Base-by-base conservation (phyloP, 2,797 vertebrate genomes). In the Coracias cyanogaster region DNA sequence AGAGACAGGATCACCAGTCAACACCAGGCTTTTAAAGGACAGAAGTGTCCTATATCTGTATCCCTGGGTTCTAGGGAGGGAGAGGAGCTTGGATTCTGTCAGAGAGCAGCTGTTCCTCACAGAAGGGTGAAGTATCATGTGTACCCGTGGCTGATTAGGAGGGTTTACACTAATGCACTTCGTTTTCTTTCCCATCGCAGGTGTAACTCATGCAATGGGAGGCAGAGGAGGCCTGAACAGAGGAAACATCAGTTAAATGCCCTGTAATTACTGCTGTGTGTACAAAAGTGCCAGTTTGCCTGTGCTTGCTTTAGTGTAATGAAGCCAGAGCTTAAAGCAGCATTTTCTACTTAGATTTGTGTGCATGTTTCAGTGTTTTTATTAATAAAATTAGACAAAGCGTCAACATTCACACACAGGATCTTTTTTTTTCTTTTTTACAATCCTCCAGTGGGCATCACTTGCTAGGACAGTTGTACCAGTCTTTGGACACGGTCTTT, bases 221-320 rank as follows among this genome's bases (percentile, higher is more conserved):
- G 98, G 98, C 90, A 98, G 99, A 91, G 98, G 99, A 96, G 98
- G 99, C 93, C 98, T 99, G 71, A 98, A 99, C 87, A 98, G 99
- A 98, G 99, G 98, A 98, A 98, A 98, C 96, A 97, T 97, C 83
- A 96, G 95, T 96, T 98, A 93, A 95, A 86, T 45, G 52, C 77
- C 69, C 67, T 97, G 65, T 97, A 94, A 94, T 67, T 67, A 67
- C n/a, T 91, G 72, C 61, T 90, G 96, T 96, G 66, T 96, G 87
- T 98, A 93, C 86, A 89, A 70, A 95, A 93, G 73, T 78, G 90
- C 89, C 89, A 97, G 94, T 90, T 96, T 96, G 96, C 96, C 39
- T 87, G 89, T 95, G 91, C 76, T 98, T 98, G 82, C 70, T 92
- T 98, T 96, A 98, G 92, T 96, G 85, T 96, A 64, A 96, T 95